Evolutionary conservation across 92 coral and sea anemone genomes (phyloP).

Genomic region (Porites lobata): DNA sequence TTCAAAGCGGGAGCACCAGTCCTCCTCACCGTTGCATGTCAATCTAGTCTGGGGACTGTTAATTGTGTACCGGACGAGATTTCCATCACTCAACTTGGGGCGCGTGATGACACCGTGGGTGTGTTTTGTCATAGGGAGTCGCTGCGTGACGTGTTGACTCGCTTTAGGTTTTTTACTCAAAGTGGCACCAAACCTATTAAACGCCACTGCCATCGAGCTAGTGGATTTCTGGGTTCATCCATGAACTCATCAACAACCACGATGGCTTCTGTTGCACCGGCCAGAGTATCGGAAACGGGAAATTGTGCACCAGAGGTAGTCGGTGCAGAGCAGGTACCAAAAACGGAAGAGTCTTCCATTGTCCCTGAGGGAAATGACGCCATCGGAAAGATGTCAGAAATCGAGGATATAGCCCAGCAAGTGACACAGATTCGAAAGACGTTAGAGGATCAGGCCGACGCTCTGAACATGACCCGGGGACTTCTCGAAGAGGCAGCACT

Average conservation of each 20-base stretch:
- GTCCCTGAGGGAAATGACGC: background rate
- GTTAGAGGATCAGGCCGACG: background rate
- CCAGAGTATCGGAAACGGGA: no score
- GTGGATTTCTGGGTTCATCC: no score
- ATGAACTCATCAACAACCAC: no score
- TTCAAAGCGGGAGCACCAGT: background rate
- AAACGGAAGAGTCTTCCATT: no score
- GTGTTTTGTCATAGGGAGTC: background rate
- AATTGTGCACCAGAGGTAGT: no score
- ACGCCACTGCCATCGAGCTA: background rate
- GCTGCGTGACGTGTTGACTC: background rate
- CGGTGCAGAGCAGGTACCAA: no score
- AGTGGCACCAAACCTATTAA: background rate
- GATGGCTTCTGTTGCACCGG: no score
- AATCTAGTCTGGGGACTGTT: background rate
- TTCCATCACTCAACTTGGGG: background rate
- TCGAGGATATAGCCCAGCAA: background rate
- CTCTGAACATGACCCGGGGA: background rate
- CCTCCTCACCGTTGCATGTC: background rate
- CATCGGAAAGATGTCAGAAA: background rate
- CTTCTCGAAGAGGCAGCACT: background rate
- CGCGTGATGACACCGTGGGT: background rate
- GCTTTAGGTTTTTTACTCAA: background rate
- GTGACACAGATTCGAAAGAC: background rate
- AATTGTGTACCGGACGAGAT: background rate